Conservation (phyloP, 2,113 vertebrate species). For the Saimiri boliviensis region DNA sequence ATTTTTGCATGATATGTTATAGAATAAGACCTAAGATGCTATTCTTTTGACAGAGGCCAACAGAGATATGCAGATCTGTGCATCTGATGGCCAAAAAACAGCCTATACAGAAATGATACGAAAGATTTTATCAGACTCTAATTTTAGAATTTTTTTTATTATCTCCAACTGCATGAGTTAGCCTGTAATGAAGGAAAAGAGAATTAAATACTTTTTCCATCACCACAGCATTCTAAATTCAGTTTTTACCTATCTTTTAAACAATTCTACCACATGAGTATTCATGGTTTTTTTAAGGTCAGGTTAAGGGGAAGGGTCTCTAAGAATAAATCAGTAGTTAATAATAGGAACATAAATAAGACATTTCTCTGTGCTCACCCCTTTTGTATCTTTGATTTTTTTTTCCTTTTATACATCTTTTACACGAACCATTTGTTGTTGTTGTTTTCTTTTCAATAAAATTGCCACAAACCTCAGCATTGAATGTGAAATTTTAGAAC, state of each 20-base stretch:
- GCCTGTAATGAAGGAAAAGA: not conserved
- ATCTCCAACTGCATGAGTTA: not conserved
- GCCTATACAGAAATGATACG: not conserved
- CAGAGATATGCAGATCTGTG: constrained; percentile 12
- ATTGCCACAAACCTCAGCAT: not conserved
- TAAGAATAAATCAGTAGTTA: not conserved
- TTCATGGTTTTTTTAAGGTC: not conserved
- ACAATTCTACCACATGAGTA: not conserved
- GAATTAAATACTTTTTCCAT: not conserved
- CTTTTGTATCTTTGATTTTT: not conserved
- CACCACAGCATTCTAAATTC: not conserved
- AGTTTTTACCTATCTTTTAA: not conserved
- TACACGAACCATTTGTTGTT: not conserved
- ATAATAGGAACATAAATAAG: not conserved
- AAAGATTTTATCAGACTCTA: constrained; percentile 41
- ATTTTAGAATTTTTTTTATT: not conserved
- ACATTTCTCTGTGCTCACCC: not conserved
- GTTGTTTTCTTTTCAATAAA: not conserved
- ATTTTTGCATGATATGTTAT: constrained; percentile 27
- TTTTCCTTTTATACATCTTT: not conserved
- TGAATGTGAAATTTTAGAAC: not conserved
- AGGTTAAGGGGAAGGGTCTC: not conserved
- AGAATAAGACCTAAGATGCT: constrained; percentile 50
- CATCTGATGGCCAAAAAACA: not conserved
- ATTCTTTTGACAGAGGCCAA: not conserved